These are phyloP conservation scores for Regulus satrapa DNA, from an alignment of 2,113 vertebrate genomes.

Conservation along the genomic window DNA sequence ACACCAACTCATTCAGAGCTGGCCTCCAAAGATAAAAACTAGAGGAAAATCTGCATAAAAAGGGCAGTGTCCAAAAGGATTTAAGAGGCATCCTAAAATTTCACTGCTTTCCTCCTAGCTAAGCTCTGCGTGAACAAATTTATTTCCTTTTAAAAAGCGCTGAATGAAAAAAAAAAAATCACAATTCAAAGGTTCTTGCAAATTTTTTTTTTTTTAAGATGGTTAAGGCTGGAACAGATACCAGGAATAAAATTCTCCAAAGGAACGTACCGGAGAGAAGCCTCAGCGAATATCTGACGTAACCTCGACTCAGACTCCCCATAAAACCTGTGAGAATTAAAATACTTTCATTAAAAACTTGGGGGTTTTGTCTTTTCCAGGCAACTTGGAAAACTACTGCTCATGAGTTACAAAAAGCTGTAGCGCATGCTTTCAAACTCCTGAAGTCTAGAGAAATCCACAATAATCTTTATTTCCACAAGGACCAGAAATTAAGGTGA, in stretches of 20 bases:
- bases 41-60: neutral
- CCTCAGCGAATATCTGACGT: conserved; percentile 90
- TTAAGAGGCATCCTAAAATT: neutral
- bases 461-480: neutral
- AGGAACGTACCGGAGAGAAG: conserved; percentile 80
- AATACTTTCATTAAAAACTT: neutral
- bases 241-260: neutral
- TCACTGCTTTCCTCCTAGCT: neutral
- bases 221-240: neutral
- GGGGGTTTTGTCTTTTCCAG: neutral
- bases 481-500: neutral
- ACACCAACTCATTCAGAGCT: neutral
- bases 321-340: conserved; percentile 82
- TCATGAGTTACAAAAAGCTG: neutral
- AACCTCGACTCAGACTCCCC: conserved; percentile 91
- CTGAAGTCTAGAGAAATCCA: neutral
- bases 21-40: neutral
- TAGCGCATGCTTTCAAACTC: rapidly evolving
- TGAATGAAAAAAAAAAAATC: neutral
- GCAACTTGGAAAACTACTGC: neutral
- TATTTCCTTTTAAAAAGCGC: neutral
- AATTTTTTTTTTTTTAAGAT: neutral
- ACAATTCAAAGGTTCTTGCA: neutral
- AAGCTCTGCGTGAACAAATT: neutral
- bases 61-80: neutral